Evolutionary conservation across 64 coral and sea anemone genomes (phyloP), one percentile per base, ranked within the genome.

Genomic region (Montipora foliosa): DNA sequence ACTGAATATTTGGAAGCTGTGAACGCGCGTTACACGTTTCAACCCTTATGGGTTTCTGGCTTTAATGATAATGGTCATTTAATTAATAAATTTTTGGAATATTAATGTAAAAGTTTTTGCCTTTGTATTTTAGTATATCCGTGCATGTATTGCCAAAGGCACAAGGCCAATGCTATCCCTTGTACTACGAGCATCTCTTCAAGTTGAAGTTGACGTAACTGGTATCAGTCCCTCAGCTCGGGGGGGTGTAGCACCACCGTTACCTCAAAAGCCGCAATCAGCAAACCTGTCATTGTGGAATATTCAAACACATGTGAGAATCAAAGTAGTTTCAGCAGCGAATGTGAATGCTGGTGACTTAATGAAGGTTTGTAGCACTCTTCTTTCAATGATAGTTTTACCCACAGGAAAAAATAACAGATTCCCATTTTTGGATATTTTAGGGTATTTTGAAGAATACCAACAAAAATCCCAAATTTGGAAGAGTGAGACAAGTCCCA

Each of bases 311-410:
- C 80, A 90, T 25, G 84, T 99, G 45, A 92, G 87, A 83, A 88
- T 99, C 80, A 99, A 99, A 66, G 87, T 99, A 76, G 68, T 92
- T 8, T 96, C 95, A 5, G 98, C 98, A 15, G 24, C 78, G 1
- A 99, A 99, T 78, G 93, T 99, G 15, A 96, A 96, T 90, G 91
- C 88, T 64, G 90, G 89, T 11, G 98, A 96, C 60, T 75, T 82
- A 24, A 99, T 96, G 95, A 96, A 92, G 89, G 98, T 99, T 71
- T 24, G 66, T 7, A 5, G 46, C 4, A 16, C 13, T 46, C 47
- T 86, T 72, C 19, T 12, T 7, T 49, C 0, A 49, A 13, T 80
- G 2, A 20, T 80, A 49, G 47, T 49, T 78, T 47, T 8, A 5
- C n/a, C n/a, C n/a, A n/a, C n/a, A n/a, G n/a, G n/a, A n/a, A n/a